Evolutionary conservation across 2,113 vertebrate genomes (phyloP).

Genomic region (Cynopterus brachyotis): DNA sequence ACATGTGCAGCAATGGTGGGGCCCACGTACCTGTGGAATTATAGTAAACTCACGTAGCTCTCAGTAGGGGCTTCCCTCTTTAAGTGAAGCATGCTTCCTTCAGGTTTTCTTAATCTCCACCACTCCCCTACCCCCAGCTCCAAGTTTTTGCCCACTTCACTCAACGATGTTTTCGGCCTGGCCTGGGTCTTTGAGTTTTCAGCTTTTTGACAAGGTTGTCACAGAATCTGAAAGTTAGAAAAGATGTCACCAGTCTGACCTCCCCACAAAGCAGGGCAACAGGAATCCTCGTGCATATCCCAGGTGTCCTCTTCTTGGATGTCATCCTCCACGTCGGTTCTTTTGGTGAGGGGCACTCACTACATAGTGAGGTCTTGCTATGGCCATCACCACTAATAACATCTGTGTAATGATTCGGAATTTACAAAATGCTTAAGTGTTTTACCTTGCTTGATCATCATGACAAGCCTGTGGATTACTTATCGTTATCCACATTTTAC

Average conservation of each 20-base stretch:
- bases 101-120: neutral
- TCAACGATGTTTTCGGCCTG: neutral
- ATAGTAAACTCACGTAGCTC: neutral
- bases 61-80: neutral
- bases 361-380: rapidly evolving
- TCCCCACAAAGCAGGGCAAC: neutral
- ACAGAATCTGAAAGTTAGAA: neutral
- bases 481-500: neutral
- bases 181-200: neutral
- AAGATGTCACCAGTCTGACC: neutral
- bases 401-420: neutral
- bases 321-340: neutral
- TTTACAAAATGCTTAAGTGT: neutral
- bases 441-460: neutral
- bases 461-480: neutral
- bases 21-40: neutral
- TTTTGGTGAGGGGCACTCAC: neutral
- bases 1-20: neutral
- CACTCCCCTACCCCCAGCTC: neutral
- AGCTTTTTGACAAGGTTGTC: neutral
- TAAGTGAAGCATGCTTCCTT: neutral
- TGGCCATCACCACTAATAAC: too few species aligned
- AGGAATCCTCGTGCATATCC: neutral
- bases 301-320: neutral
- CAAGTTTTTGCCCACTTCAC: neutral